Evolutionary conservation across 1,140 invertebrate species (phyloP), one percentile per base, ranked within the genome.

Genomic region (Formica selysi): DNA sequence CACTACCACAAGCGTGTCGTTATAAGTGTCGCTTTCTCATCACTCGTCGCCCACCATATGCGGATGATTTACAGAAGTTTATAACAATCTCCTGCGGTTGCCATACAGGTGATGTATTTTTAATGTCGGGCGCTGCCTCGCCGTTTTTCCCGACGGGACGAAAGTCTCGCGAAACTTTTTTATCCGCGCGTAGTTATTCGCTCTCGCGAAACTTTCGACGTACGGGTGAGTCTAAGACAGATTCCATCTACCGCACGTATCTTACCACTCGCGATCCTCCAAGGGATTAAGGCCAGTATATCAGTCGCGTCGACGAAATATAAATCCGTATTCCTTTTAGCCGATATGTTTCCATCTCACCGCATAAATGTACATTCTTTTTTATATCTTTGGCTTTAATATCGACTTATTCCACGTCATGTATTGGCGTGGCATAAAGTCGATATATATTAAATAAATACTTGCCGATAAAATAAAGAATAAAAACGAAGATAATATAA

Each of bases 121-220:
- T 83, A 83, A 83, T 74, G 67, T 36, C 22, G 54, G 44, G 22
- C 68, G 26, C 61, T 61, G 79, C 67, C 48, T 68, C 67, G 26
- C 22, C 41, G 16, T 80, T 41, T 78, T 78, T 65, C 84, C 36
- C 84, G 64, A 19, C 64, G 76, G 84, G 57, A 26, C 62, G 51
- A 70, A 79, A 86, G 84, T 80, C 36, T 57, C 29, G 48, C 38
- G 19, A 38, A 88, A 88, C 38, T 54, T 85, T 84, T 81, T 61
- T 57, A 81, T 87, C 81, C 65, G 19, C 22, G 29, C 54, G 11
- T 54, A 44, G 79, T 83, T 83, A 86, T 86, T 83, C 73, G 86
- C 68, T 71, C 36, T 36, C 48, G 57, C 19, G 48, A 87, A 87
- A 87, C 73, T 85, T 87, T 73, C 62, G 67, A 83, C 85, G 67